These are phyloP conservation scores for Trachurus trachurus DNA, from an alignment of 2,797 vertebrate species.

Conservation along the genomic window DNA sequence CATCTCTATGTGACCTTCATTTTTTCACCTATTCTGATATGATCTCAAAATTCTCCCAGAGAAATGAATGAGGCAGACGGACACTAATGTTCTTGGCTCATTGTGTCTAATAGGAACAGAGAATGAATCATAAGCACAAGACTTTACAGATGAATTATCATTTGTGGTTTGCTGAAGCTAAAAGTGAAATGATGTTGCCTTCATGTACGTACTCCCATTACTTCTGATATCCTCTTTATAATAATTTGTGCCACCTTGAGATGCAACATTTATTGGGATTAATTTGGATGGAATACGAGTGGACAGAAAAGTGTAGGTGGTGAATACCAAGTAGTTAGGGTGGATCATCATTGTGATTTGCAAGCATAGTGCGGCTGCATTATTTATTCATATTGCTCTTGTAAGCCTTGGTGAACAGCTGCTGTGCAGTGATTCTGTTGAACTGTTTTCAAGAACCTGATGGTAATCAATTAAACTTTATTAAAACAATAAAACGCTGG, in stretches of 20 bases:
- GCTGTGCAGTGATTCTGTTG: conserved; percentile 31
- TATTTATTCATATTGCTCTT: conserved; percentile 35
- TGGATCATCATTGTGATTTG: conserved; percentile 56
- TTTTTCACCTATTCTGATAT: not conserved
- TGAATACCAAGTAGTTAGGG: conserved; percentile 42
- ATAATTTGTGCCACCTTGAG: conserved; percentile 37
- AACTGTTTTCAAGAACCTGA: conserved; percentile 40
- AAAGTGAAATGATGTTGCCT: conserved; percentile 20
- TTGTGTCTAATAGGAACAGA: conserved; percentile 17
- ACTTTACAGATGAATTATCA: conserved; percentile 9
- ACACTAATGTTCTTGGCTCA: not conserved
- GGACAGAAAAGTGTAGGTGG: conserved; percentile 27
- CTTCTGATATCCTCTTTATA: conserved; percentile 55
- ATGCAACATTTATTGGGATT: conserved; percentile 66
- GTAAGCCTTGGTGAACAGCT: conserved; percentile 50
- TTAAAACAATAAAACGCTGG: conserved; percentile 44
- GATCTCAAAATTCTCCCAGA: not conserved
- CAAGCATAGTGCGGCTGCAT: conserved; percentile 29
- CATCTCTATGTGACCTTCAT: conserved; percentile 7
- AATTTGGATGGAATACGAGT: conserved; percentile 43
- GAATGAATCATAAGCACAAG: conserved; percentile 6
- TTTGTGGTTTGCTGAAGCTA: conserved; percentile 9
- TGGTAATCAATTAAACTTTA: conserved; percentile 50
- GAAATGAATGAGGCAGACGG: conserved; percentile 3
- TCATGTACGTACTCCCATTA: conserved; percentile 26